Evolutionary conservation across 1,140 invertebrate genomes (phyloP).

Genomic region (Sinella curviseta): DNA sequence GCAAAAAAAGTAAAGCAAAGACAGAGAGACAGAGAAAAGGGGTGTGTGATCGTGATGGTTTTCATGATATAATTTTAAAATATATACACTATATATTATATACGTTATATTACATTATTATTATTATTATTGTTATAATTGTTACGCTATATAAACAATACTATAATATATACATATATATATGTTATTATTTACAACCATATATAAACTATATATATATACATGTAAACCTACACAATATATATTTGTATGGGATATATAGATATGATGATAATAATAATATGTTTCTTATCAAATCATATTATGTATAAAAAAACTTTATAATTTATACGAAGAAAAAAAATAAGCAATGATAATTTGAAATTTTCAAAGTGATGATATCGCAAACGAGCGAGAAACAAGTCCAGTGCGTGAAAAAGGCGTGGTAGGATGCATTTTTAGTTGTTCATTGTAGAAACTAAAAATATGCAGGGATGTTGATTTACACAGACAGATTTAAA

Average conservation of each 20-base stretch:
- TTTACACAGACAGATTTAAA: not conserved
- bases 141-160: not conserved
- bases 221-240: no score
- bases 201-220: not conserved
- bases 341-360: no score
- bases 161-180: not conserved
- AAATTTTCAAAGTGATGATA: no score
- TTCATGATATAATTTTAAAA: conserved; percentile 8
- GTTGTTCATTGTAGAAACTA: no score
- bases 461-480: not conserved
- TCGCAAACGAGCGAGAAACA: no score
- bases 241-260: no score
- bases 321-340: no score
- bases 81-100: not conserved
- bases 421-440: no score
- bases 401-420: no score
- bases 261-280: no score
- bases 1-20: not conserved
- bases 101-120: not conserved
- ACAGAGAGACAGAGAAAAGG: conserved; percentile 1
- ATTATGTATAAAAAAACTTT: no score
- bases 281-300: no score
- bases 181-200: not conserved
- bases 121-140: not conserved
- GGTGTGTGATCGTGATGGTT: conserved; percentile 15